Evolutionary conservation across 2,888 invertebrate species (phyloP).

Genomic region (Ornithoptera alexandrae): DNA sequence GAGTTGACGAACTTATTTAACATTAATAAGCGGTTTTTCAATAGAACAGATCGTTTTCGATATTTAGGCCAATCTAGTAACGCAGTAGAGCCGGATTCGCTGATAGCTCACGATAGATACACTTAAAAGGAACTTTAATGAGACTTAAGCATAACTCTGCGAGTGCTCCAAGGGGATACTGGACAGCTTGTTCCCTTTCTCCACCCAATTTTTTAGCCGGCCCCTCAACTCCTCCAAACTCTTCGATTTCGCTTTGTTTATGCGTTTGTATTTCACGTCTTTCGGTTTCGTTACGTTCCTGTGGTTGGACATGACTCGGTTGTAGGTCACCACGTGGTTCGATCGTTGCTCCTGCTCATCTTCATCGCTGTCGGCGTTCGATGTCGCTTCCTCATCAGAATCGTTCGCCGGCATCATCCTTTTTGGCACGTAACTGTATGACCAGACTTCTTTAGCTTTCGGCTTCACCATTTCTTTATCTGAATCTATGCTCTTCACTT

Average conservation of each 20-base stretch:
- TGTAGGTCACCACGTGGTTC: constrained; percentile 86
- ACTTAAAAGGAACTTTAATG: constrained; percentile 47
- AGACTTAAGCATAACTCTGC: constrained; percentile 80
- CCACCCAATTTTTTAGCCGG: constrained; percentile 91
- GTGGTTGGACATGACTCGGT: constrained; percentile 94
- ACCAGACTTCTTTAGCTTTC: constrained; percentile 61
- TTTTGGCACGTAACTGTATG: constrained; percentile 77
- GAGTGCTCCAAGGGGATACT: constrained; percentile 85
- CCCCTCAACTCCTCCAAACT: constrained; percentile 91
- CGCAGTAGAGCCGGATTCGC: background rate
- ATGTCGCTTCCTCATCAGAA: constrained; percentile 69
- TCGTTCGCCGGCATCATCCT: constrained; percentile 68
- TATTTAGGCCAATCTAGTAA: background rate
- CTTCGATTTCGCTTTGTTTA: constrained; percentile 94
- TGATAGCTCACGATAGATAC: constrained; percentile 26
- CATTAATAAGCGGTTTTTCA: constrained; percentile 6
- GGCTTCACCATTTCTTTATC: constrained; percentile 61
- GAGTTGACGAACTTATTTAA: constrained; percentile 2
- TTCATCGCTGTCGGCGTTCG: constrained; percentile 69
- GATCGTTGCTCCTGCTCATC: constrained; percentile 61
- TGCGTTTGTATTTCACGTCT: constrained; percentile 94
- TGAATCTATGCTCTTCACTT: constrained; percentile 68
- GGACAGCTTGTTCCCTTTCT: constrained; percentile 86
- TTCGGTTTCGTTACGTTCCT: constrained; percentile 93
- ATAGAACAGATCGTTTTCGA: background rate